phyloP scores from a whole-genome alignment of 2,113 vertebrate species.

The Mobula birostris region DNA sequence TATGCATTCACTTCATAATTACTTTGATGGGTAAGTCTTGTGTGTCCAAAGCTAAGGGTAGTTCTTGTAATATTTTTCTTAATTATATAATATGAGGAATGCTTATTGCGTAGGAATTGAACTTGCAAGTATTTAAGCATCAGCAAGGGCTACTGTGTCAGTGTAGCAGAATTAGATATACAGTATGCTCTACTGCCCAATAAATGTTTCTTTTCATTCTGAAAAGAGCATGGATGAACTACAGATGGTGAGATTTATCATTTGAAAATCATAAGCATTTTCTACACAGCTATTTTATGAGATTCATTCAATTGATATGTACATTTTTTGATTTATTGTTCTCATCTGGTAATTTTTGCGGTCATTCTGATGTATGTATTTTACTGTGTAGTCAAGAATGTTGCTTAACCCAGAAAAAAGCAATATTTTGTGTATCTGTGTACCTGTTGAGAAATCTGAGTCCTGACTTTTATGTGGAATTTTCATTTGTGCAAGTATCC shows the following conservation, averaged over 20 bases:
- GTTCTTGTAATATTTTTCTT: not conserved
- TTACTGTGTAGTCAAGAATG: too few relatives aligned
- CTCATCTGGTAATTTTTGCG: not conserved
- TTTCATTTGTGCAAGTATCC: too few relatives aligned
- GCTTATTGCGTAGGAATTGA: not conserved
- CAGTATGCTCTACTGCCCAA: not conserved
- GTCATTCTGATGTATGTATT: not conserved
- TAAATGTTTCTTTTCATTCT: not conserved
- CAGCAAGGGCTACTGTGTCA: not conserved
- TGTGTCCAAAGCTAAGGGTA: not conserved
- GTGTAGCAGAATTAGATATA: not conserved
- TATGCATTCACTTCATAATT: constrained; percentile 60
- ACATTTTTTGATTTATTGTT: constrained; percentile 16
- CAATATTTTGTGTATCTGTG: too few relatives aligned
- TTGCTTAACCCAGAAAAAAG: too few relatives aligned
- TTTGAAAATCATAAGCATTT: not conserved
- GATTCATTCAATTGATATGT: not conserved
- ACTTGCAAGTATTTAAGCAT: not conserved
- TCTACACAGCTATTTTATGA: not conserved
- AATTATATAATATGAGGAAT: not conserved
- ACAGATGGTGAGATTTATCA: not conserved
- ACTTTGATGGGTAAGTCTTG: constrained; percentile 70
- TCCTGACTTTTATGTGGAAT: too few relatives aligned
- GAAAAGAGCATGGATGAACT: not conserved
- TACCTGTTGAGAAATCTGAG: too few relatives aligned